Conservation (phyloP, 2,113 vertebrate genomes). For the Symphodus melops region DNA sequence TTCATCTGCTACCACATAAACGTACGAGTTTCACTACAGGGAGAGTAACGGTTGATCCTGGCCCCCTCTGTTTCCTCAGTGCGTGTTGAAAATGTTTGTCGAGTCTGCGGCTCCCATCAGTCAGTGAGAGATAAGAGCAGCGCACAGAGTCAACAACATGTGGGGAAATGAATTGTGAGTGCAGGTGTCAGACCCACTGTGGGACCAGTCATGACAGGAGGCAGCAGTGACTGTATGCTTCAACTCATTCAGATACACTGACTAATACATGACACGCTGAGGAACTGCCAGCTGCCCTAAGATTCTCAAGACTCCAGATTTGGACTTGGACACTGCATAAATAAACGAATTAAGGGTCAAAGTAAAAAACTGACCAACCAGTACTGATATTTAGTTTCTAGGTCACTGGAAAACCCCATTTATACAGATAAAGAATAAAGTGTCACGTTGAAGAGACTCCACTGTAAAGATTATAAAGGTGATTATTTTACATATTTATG, state of each 20-base stretch:
- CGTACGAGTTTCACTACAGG: neutral
- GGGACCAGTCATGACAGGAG: constrained; percentile 51
- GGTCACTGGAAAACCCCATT: neutral
- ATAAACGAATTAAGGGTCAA: neutral
- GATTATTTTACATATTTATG: too few relatives aligned
- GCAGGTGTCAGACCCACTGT: constrained; percentile 50
- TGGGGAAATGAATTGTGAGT: constrained; percentile 46
- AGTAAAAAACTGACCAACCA: neutral
- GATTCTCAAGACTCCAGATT: constrained; percentile 7
- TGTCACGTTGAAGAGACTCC: too few relatives aligned
- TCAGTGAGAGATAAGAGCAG: constrained; percentile 44
- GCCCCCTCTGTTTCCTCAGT: constrained; percentile 5
- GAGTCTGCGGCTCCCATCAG: constrained; percentile 21
- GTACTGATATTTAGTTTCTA: neutral
- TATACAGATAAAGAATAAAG: neutral
- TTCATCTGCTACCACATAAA: neutral
- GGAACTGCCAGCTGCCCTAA: constrained; percentile 18
- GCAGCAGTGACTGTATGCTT: constrained; percentile 27
- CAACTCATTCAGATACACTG: constrained; percentile 51
- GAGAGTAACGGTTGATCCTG: neutral
- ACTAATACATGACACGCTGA: constrained; percentile 44
- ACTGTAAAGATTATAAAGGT: too few relatives aligned
- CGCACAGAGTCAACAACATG: constrained; percentile 22
- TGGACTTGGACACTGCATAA: neutral
- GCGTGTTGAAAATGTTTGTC: constrained; percentile 11